Base-by-base conservation (phyloP, 2,888 invertebrate genomes). In the Cecidostiba fungosa region DNA sequence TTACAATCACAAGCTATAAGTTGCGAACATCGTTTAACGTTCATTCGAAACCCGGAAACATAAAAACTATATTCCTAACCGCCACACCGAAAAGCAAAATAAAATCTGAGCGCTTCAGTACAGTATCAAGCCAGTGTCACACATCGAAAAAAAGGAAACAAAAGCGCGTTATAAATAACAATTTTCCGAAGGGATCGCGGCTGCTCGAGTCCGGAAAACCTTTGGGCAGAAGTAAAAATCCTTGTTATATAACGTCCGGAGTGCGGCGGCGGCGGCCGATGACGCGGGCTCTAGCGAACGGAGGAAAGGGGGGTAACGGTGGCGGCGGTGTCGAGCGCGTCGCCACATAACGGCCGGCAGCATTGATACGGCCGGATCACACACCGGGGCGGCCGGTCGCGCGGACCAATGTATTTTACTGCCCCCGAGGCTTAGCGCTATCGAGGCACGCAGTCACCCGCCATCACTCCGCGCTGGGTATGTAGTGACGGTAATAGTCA, bases 401-500 rank as follows among this genome's bases (percentile, higher is more conserved):
- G 26, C 54, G 77, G 72, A 66, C 54, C 84, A 77, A 84, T 86
- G 78, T 84, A 84, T 84, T 86, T 86, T 86, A 85, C 79, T 74
- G 85, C 82, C 74, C 77, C 36, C 70, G 62, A 86, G 79, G 82
- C 85, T 86, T 86, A 85, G 82, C 84, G 92, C 93, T 93, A 93
- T 93, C 93, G 92, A 92, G 91, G 93, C 92, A 92, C 91, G 92
- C 93, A 93, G 93, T 93, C 93, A 87, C 80, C 85, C 92, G 92
- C 92, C 93, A 93, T 93, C 93, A 93, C 92, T 93, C 93, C 91
- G 91, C 89, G 90, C 91, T 90, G 91, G 91, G 91, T 92, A 92
- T 92, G 92, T 91, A 92, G 91, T 92, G 93, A 93, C 93, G 93
- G 93, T 93, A 93, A 93, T 93, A 93, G 93, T 93, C 93, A 93